These are phyloP conservation scores for Macrotus californicus DNA, from an alignment of 2,113 vertebrate species.

Conservation along the genomic window DNA sequence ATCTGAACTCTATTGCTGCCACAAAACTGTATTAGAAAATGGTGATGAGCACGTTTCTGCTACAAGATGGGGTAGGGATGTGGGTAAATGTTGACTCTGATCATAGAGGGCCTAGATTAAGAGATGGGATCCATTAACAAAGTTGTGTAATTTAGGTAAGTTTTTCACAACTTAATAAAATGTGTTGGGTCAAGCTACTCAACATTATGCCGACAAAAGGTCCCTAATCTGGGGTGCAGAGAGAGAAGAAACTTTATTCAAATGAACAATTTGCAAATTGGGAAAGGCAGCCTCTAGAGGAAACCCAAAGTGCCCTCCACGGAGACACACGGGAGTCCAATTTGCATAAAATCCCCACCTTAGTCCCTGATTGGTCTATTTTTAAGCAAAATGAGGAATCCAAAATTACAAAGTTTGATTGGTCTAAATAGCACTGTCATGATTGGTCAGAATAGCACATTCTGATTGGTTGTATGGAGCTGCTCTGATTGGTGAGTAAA, in stretches of 20 bases:
- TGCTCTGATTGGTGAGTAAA: not conserved
- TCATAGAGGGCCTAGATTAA: not conserved
- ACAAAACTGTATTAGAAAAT: not conserved
- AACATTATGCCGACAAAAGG: not conserved
- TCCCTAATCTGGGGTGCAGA: not conserved
- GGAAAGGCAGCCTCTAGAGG: not conserved
- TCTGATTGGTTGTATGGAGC: not conserved
- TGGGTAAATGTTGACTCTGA: not conserved
- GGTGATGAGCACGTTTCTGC: not conserved
- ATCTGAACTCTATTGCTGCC: not conserved
- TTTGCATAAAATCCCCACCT: no score
- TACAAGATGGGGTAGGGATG: not conserved
- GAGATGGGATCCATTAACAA: not conserved
- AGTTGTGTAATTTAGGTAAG: not conserved
- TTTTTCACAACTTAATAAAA: not conserved
- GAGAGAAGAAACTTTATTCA: not conserved
- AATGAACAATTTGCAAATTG: not conserved
- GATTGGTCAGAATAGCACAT: not conserved
- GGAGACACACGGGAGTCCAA: no score
- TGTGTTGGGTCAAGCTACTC: not conserved
- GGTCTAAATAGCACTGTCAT: not conserved
- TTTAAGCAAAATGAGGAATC: not conserved
- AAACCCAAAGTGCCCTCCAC: not conserved
- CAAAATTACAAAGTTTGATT: not conserved
- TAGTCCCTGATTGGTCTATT: not conserved